Evolutionary conservation across 2,113 vertebrate species (phyloP).

Genomic region (Mormoops blainvillei): DNA sequence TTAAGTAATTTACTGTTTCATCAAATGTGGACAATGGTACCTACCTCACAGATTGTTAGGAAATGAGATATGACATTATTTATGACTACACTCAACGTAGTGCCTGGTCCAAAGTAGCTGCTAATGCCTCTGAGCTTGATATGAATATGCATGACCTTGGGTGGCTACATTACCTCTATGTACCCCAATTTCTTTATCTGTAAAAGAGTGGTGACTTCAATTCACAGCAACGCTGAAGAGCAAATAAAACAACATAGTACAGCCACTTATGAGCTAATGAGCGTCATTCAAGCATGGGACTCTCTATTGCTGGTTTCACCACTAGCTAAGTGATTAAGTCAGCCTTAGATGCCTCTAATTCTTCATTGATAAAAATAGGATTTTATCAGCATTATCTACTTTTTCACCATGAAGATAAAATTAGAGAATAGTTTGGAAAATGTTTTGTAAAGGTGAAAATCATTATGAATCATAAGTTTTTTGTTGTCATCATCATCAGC

Average conservation of each 20-base stretch:
- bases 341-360: background rate
- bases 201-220: background rate
- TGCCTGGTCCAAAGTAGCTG: background rate
- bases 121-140: background rate
- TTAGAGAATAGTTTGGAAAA: background rate
- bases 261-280: background rate
- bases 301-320: background rate
- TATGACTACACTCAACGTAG: background rate
- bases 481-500: background rate
- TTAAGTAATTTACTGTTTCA: background rate
- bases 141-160: background rate
- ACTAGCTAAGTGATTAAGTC: background rate
- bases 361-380: background rate
- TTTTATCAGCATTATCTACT: background rate
- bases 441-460: conserved; percentile 11
- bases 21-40: background rate
- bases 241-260: background rate
- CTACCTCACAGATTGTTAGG: background rate
- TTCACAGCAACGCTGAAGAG: background rate
- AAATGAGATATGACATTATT: background rate
- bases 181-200: background rate
- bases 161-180: background rate
- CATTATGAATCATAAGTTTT: background rate
- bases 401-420: background rate
- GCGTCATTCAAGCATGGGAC: background rate